A percentile compares a stretch with the other conserved stretches of the same genome.
These are phyloP conservation scores for Nomada goodeniana DNA, from an alignment of 2,888 invertebrate species.

Conservation along the genomic window DNA sequence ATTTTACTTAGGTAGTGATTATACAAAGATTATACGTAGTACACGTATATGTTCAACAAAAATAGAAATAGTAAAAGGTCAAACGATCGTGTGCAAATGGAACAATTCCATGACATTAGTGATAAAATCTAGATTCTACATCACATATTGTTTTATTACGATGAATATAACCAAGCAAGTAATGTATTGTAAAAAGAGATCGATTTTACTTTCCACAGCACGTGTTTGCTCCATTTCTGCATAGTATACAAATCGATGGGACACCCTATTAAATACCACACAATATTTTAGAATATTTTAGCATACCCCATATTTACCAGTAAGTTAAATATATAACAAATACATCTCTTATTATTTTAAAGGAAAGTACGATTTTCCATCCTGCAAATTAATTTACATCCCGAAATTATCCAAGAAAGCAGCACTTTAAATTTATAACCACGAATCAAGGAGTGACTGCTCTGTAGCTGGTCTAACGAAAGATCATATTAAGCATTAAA, in stretches of 20 bases:
- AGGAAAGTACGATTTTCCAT: background rate
- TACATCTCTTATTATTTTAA: too few relatives aligned
- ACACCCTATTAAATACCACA: too few relatives aligned
- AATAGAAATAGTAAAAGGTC: conserved; percentile 14
- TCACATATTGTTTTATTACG: background rate
- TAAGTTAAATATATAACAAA: too few relatives aligned
- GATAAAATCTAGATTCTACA: conserved; percentile 17
- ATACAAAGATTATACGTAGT: too few relatives aligned
- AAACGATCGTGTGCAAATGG: conserved; percentile 2
- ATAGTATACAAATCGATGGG: background rate
- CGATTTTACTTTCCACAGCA: background rate
- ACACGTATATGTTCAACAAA: background rate
- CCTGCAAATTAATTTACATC: background rate
- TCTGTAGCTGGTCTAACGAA: too few relatives aligned
- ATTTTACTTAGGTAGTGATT: too few relatives aligned
- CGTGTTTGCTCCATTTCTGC: background rate
- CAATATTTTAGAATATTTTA: too few relatives aligned
- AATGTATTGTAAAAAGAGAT: background rate
- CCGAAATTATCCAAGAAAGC: background rate
- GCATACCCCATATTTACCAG: too few relatives aligned
- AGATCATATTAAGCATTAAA: too few relatives aligned
- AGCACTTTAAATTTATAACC: background rate
- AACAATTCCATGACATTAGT: background rate
- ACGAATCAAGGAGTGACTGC: too few relatives aligned
- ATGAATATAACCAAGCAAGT: background rate